Evolutionary conservation across 2,113 vertebrate genomes (phyloP).

Genomic region (Gymnobelideus leadbeateri): DNA sequence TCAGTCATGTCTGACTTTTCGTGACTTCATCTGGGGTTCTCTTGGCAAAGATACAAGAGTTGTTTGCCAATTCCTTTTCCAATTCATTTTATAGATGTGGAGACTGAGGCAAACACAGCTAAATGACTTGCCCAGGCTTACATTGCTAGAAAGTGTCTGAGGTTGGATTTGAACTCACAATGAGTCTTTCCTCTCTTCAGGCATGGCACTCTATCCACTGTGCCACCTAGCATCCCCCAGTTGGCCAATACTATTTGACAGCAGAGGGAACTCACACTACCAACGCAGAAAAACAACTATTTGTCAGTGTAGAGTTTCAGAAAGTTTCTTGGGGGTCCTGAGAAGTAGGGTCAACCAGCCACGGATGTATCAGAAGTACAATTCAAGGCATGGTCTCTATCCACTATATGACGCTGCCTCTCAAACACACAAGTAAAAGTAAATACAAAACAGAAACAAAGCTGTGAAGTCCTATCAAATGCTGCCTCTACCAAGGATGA

Average conservation of each 20-base stretch:
- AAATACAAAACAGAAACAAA: background rate
- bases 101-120: background rate
- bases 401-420: background rate
- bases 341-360: background rate
- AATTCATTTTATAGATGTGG: background rate
- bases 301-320: background rate
- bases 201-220: background rate
- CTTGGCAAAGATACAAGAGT: background rate
- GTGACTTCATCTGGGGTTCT: background rate
- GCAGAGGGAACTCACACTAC: background rate
- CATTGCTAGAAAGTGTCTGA: background rate
- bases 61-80: background rate
- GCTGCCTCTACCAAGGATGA: fast-evolving
- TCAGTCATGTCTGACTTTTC: background rate
- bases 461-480: fast-evolving
- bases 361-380: background rate
- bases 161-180: background rate
- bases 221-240: background rate
- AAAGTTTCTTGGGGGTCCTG: background rate
- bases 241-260: background rate
- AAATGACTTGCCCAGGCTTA: background rate
- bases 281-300: background rate
- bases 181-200: background rate
- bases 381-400: background rate
- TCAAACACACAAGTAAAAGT: background rate